Conservation (phyloP, 2,113 vertebrate species). For the Pungitius pungitius region DNA sequence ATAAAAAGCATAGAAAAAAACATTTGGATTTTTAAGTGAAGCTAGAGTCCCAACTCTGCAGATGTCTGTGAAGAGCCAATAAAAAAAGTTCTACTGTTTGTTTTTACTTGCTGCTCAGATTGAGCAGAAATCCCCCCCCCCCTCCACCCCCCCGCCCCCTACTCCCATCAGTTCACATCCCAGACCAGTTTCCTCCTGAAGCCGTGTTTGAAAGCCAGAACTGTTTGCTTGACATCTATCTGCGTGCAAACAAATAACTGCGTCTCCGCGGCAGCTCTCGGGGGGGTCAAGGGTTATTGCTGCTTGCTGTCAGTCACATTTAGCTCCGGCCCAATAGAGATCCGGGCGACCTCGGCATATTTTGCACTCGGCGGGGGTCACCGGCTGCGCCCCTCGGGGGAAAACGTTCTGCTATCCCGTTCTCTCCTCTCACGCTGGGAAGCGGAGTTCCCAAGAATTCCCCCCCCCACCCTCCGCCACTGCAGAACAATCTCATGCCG, state of each 20-base stretch:
- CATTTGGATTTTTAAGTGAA: not conserved
- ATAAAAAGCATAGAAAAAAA: too few species aligned
- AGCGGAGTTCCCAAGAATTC: constrained; percentile 93
- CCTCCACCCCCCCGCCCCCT: too few species aligned
- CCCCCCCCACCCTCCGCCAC: too few species aligned
- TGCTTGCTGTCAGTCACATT: constrained; percentile 84
- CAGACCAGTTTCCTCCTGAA: constrained; percentile 31
- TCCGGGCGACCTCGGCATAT: constrained; percentile 93
- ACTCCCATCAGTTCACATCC: constrained; percentile 20
- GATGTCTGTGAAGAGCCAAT: not conserved
- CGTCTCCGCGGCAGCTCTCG: constrained; percentile 49
- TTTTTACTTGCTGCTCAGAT: constrained; percentile 1
- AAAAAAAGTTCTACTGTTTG: constrained; percentile 10
- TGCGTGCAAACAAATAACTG: constrained; percentile 59
- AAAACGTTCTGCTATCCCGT: constrained; percentile 89
- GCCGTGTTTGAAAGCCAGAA: constrained; percentile 43
- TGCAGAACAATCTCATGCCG: constrained; percentile 91
- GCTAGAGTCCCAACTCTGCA: not conserved
- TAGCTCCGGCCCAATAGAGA: constrained; percentile 79
- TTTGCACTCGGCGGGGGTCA: constrained; percentile 93
- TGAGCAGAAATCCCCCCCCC: constrained; percentile 11
- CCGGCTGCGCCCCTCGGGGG: constrained; percentile 84
- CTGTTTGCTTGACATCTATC: constrained; percentile 71
- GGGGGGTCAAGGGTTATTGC: constrained; percentile 77
- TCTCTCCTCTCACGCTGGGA: constrained; percentile 96